Evolutionary conservation across 2,113 vertebrate species (phyloP), one percentile per base, ranked within the genome.

Genomic region (Chrysochloris asiatica): DNA sequence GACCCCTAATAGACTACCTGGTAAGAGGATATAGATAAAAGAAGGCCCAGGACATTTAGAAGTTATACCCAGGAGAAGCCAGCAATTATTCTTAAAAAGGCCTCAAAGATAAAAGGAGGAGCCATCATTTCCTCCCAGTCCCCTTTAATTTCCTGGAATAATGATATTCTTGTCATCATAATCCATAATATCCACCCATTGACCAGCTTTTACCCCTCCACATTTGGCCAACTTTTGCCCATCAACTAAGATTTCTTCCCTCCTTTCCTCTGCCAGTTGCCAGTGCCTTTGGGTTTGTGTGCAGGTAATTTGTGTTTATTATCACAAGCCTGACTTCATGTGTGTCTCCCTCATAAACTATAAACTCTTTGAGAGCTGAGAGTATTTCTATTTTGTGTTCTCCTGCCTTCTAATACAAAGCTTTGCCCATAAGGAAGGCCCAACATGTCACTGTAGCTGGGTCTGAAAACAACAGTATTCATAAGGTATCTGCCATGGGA

Each of bases 381-480:
- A 56, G 43, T 77, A 10, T 45, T 83, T 82, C 24, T 88, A 80
- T 56, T 91, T 52, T 92, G 48, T 88, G 52, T 76, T 47, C 71
- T 88, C 4, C 24, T 82, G 86, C 38, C 59, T 86, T 8, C 56
- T 54, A n/a, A 2, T 72, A 43, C 50, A 54, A 79, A 82, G 54
- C 24, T 17, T 93, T 80, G 52, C 24, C n/a, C 12, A 28, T 26
- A 43, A 21, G 8, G 17, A 43, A 21, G 8, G 17, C 38, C 30
- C 47, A 52, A 9, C 24, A 30, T 54, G 28, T 75, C 33, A 21
- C 19, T 73, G 1, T 38, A 19, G 80, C 69, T 56, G 30, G 52
- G 26, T 65, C 24, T 24, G 59, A 61, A 61, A 24, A 6, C 59
- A 61, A 61, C 26, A 61, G 26, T 43, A 24, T 83, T 92, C 65